Conservation (phyloP, 2,888 invertebrate genomes). For the Mythimna impura region DNA sequence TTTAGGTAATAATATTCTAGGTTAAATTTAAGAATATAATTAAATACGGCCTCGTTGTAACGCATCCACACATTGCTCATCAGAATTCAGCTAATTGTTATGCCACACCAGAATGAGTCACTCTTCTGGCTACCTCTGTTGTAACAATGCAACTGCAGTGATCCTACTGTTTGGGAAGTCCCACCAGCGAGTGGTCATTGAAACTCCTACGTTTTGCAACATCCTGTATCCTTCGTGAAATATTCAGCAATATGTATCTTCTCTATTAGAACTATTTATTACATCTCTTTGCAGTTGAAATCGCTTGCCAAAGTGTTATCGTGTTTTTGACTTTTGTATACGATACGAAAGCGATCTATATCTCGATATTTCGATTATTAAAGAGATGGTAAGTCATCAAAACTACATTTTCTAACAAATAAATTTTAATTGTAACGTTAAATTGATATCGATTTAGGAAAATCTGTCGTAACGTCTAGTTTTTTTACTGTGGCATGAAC, state of each 20-base stretch:
- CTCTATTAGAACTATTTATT: slow-evolving; percentile 14
- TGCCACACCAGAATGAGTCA: slow-evolving; percentile 52
- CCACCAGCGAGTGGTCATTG: slow-evolving; percentile 35
- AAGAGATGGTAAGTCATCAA: background rate
- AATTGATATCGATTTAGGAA: background rate
- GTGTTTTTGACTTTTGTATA: background rate
- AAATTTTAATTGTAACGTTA: background rate
- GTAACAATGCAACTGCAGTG: slow-evolving; percentile 39
- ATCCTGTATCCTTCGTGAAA: slow-evolving; percentile 45
- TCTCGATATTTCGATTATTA: too few relatives aligned
- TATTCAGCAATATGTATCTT: slow-evolving; percentile 21
- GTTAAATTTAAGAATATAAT: background rate
- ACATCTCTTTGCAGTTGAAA: background rate
- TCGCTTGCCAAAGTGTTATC: background rate
- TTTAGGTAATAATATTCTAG: background rate
- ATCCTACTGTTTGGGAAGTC: slow-evolving; percentile 46
- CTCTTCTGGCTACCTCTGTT: slow-evolving; percentile 29
- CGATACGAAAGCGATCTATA: too few relatives aligned
- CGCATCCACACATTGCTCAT: background rate
- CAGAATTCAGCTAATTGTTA: slow-evolving; percentile 30
- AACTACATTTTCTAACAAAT: background rate
- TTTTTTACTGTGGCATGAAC: background rate
- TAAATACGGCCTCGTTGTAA: background rate
- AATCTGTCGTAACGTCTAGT: background rate
- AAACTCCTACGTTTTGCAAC: slow-evolving; percentile 36